These are phyloP conservation scores for Probaryconus sp. DNA, from an alignment of 1,140 invertebrate genomes.

Conservation along the genomic window DNA sequence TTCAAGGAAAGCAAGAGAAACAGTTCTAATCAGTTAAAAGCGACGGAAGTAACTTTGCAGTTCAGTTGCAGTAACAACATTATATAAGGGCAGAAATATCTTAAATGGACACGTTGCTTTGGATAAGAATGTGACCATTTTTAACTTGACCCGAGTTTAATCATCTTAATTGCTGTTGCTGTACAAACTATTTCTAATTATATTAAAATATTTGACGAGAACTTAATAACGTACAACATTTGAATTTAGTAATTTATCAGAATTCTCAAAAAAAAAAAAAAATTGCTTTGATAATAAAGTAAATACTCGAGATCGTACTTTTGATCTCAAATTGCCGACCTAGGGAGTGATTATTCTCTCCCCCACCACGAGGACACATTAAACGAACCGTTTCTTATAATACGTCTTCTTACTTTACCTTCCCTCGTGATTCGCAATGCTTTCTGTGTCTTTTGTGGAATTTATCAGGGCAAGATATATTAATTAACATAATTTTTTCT, in stretches of 20 bases:
- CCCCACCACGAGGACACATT: conserved; percentile 1
- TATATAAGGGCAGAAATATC: conserved; percentile 50
- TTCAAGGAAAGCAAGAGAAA: conserved; percentile 56
- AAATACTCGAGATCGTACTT: background rate
- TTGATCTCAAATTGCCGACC: background rate
- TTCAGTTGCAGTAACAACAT: conserved; percentile 50
- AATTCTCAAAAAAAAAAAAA: no score
- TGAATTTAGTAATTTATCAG: no score
- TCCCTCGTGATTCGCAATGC: no score
- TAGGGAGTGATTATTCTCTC: conserved; percentile 8
- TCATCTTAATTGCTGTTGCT: conserved; percentile 35
- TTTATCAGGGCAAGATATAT: no score
- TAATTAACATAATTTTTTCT: no score
- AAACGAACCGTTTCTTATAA: background rate
- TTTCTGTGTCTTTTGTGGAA: conserved; percentile 3
- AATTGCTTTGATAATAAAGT: no score
- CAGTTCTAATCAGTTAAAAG: conserved; percentile 63
- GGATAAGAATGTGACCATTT: conserved; percentile 35
- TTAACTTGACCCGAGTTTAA: conserved; percentile 39
- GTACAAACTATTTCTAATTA: no score
- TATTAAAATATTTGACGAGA: no score
- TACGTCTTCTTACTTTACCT: background rate
- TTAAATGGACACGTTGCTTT: conserved; percentile 39
- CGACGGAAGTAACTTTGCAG: conserved; percentile 54
- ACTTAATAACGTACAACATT: no score